phyloP scores from a whole-genome alignment of 2,797 vertebrate species.

The Rhinogobio ventralis region DNA sequence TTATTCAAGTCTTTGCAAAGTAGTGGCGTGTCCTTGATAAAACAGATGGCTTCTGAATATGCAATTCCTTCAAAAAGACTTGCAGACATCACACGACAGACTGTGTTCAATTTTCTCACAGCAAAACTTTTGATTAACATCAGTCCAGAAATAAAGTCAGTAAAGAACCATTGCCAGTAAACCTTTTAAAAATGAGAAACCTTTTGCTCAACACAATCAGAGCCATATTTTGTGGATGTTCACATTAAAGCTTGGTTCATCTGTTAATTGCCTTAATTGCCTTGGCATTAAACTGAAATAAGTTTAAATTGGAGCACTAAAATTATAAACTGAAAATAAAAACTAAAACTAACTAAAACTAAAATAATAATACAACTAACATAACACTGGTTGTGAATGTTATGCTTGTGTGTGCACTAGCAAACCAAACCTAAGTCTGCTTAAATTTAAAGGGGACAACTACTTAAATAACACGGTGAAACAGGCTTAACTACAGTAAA shows the following conservation, averaged over 20 bases:
- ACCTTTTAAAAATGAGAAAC: neutral
- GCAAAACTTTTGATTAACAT: constrained; percentile 45
- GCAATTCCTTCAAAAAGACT: constrained; percentile 45
- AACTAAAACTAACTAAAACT: neutral
- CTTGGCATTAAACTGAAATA: neutral
- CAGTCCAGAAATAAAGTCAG: constrained; percentile 43
- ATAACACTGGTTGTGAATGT: neutral
- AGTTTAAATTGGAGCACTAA: neutral
- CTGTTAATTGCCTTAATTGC: neutral
- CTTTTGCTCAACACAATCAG: neutral
- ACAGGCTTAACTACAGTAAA: neutral
- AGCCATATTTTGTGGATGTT: neutral
- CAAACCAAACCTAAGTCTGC: neutral
- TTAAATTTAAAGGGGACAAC: neutral
- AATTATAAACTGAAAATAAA: neutral
- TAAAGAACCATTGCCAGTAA: neutral
- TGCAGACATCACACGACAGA: constrained; percentile 44
- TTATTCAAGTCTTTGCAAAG: constrained; percentile 49
- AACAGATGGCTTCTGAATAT: constrained; percentile 57
- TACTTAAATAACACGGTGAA: neutral
- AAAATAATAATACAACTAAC: neutral
- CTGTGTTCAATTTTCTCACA: constrained; percentile 29
- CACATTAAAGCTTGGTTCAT: neutral
- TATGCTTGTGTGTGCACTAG: neutral
- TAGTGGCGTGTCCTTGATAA: constrained; percentile 47